These are phyloP conservation scores for Dryobates pubescens DNA, from an alignment of 2,797 vertebrate genomes.

Conservation along the genomic window DNA sequence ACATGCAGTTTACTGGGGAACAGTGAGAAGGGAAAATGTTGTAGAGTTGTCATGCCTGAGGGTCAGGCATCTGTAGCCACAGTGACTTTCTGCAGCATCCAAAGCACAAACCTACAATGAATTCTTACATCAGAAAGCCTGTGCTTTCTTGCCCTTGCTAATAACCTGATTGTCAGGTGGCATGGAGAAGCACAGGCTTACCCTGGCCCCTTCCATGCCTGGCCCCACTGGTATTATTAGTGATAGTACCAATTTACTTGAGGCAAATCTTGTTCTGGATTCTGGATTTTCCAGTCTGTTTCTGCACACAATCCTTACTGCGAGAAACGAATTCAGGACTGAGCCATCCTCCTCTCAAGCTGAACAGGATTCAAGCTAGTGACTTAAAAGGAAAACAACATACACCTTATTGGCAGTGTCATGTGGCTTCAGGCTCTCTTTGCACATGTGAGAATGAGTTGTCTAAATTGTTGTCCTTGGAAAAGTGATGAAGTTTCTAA, in stretches of 20 bases:
- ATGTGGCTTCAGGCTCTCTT: neutral
- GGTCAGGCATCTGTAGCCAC: neutral
- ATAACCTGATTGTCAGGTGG: neutral
- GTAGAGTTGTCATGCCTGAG: neutral
- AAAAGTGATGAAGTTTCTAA: neutral
- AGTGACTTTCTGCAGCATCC: neutral
- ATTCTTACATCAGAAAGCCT: neutral
- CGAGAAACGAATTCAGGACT: neutral
- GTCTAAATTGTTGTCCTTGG: neutral
- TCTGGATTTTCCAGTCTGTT: neutral
- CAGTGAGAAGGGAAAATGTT: neutral
- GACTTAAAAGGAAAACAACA: neutral
- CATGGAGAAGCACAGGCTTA: neutral
- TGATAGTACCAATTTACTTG: neutral
- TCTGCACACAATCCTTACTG: neutral
- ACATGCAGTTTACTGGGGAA: neutral
- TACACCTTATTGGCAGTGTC: neutral
- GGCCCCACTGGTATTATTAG: fast-evolving
- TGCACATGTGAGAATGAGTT: neutral
- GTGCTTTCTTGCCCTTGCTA: neutral
- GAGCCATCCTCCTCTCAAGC: neutral
- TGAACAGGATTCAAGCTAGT: neutral
- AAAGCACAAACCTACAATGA: neutral
- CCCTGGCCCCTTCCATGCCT: neutral
- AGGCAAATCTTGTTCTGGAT: neutral